A percentile compares a stretch with the other conserved stretches of the same genome.
These are phyloP conservation scores for Achlya flavicornis DNA, from an alignment of 2,888 invertebrate genomes.

Conservation along the genomic window DNA sequence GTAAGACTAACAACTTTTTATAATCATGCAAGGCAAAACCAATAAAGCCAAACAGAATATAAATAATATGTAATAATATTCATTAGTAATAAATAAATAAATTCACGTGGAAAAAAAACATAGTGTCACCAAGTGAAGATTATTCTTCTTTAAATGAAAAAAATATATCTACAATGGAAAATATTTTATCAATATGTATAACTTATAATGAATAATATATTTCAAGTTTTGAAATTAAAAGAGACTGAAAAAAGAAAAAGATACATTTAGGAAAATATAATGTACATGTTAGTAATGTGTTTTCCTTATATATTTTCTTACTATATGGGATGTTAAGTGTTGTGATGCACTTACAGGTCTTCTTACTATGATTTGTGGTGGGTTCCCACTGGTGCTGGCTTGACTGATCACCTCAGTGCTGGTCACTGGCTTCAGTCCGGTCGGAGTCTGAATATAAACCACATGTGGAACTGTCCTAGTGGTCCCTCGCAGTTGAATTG, in stretches of 20 bases:
- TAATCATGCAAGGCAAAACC: not conserved
- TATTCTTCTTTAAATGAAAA: too few relatives aligned
- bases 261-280: too few relatives aligned
- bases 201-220: not conserved
- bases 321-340: constrained; percentile 37
- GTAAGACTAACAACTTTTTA: too few relatives aligned
- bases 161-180: too few relatives aligned
- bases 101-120: too few relatives aligned
- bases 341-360: constrained; percentile 75
- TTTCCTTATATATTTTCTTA: not conserved
- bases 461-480: constrained; percentile 80
- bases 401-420: constrained; percentile 78
- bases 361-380: constrained; percentile 79
- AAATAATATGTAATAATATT: not conserved
- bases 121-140: too few relatives aligned
- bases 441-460: constrained; percentile 84
- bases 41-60: not conserved
- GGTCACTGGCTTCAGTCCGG: constrained; percentile 76
- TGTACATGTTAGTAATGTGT: too few relatives aligned
- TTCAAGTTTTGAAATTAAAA: not conserved
- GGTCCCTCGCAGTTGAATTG: constrained; percentile 69
- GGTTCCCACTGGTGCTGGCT: constrained; percentile 78
- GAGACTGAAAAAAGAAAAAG: too few relatives aligned
- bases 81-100: not conserved
- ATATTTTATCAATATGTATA: not conserved